phyloP scores from a whole-genome alignment of 2,888 invertebrate genomes.

The Diachrysia chrysitis region DNA sequence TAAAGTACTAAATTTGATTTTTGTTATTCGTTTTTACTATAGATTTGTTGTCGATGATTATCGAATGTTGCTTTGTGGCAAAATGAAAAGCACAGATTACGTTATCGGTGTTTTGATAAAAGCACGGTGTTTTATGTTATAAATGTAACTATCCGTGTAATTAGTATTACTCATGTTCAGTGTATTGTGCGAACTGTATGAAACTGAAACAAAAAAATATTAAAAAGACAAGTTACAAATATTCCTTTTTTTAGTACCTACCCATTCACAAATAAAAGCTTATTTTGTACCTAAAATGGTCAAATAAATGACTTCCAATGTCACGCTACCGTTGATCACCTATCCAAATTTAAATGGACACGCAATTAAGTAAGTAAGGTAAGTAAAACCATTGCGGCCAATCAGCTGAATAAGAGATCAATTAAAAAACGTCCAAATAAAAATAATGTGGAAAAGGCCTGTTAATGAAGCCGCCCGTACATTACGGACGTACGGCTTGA shows the following conservation, averaged over 20 bases:
- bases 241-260: no score
- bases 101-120: constrained; percentile 38
- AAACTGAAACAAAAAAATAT: neutral
- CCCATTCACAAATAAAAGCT: no score
- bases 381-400: constrained; percentile 52
- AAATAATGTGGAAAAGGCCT: constrained; percentile 48
- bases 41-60: neutral
- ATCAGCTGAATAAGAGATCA: constrained; percentile 56
- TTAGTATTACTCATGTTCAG: neutral
- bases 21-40: neutral
- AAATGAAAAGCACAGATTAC: constrained; percentile 26
- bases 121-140: constrained; percentile 18
- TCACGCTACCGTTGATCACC: constrained; percentile 22
- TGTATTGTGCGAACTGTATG: neutral
- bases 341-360: constrained; percentile 48
- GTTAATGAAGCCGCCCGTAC: constrained; percentile 62
- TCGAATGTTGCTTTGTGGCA: constrained; percentile 13
- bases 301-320: constrained; percentile 14
- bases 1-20: neutral
- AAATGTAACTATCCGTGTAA: constrained; percentile 6
- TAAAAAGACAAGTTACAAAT: no score
- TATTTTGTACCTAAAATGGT: constrained; percentile 13
- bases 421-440: constrained; percentile 48
- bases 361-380: constrained; percentile 48
- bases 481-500: constrained; percentile 54